Conservation (phyloP, 1,140 invertebrate species). For the Drosophila leontia region DNA sequence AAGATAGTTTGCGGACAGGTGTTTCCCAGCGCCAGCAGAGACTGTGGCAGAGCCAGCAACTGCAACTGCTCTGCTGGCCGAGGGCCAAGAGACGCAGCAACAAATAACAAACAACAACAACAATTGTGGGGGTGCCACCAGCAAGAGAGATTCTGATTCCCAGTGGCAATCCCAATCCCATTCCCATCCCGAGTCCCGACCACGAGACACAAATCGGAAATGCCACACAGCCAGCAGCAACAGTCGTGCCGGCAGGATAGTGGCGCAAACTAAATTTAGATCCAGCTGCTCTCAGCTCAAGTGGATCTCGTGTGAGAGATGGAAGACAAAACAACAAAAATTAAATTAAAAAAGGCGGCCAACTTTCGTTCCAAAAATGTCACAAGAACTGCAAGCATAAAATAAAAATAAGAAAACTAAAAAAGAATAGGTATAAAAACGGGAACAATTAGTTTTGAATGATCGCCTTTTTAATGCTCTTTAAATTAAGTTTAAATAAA, state of each 20-base stretch:
- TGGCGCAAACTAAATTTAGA: constrained; percentile 67
- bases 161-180: background rate
- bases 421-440: constrained; percentile 14
- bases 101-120: constrained; percentile 27
- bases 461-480: constrained; percentile 9
- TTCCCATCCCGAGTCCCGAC: constrained; percentile 17
- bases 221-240: constrained; percentile 39
- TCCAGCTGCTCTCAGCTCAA: constrained; percentile 61
- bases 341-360: constrained; percentile 50
- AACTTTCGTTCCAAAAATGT: constrained; percentile 73
- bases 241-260: constrained; percentile 6
- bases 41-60: background rate
- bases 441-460: background rate
- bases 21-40: constrained; percentile 51
- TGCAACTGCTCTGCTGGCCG: constrained; percentile 40
- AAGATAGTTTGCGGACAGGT: constrained; percentile 58
- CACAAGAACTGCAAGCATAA: constrained; percentile 61
- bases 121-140: constrained; percentile 60
- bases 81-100: constrained; percentile 38
- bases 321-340: constrained; percentile 25
- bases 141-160: background rate
- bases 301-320: constrained; percentile 30
- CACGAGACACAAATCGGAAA: constrained; percentile 67
- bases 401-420: constrained; percentile 10
- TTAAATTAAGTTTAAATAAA: background rate